A percentile compares a stretch with the other conserved stretches of the same genome.
These are phyloP conservation scores for Chymomyza amoena DNA, from an alignment of 2,888 invertebrate genomes.

Conservation along the genomic window DNA sequence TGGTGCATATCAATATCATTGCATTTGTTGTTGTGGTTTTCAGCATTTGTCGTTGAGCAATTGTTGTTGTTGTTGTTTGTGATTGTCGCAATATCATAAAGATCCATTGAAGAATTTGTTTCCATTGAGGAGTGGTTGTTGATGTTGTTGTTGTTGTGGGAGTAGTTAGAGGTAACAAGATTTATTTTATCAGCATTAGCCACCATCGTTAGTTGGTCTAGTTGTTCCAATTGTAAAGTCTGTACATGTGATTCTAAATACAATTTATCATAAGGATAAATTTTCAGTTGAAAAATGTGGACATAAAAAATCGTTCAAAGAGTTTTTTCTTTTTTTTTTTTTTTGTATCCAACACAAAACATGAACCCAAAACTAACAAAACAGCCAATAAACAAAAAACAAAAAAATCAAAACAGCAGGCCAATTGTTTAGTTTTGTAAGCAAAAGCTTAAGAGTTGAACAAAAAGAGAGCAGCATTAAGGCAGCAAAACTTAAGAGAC, in stretches of 20 bases:
- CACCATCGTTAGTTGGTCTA: constrained; percentile 81
- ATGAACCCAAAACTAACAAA: constrained; percentile 19
- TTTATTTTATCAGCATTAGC: constrained; percentile 79
- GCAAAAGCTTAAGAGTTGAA: constrained; percentile 31
- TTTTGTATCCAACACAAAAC: constrained; percentile 7
- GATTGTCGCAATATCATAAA: constrained; percentile 33
- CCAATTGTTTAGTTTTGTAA: constrained; percentile 49
- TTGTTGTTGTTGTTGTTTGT: constrained; percentile 9
- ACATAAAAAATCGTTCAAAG: constrained; percentile 12
- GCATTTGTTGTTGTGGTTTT: constrained; percentile 34
- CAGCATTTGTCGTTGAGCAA: constrained; percentile 10
- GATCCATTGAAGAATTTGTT: constrained; percentile 39
- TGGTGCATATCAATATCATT: constrained; percentile 44
- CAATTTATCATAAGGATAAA: constrained; percentile 76
- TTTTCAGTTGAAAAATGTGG: constrained; percentile 55
- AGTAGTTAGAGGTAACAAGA: constrained; percentile 79
- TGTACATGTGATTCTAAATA: constrained; percentile 79
- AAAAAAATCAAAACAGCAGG: constrained; percentile 35
- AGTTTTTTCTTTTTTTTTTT: constrained; percentile 16
- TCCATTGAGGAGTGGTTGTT: constrained; percentile 37
- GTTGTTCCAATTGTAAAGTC: constrained; percentile 80
- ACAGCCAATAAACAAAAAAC: constrained; percentile 61
- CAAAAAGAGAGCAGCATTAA: constrained; percentile 11
- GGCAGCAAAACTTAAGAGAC: constrained; percentile 13
- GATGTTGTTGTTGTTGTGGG: constrained; percentile 54